Evolutionary conservation across 2,797 vertebrate genomes (phyloP).

Genomic region (Sebastes iracundus): DNA sequence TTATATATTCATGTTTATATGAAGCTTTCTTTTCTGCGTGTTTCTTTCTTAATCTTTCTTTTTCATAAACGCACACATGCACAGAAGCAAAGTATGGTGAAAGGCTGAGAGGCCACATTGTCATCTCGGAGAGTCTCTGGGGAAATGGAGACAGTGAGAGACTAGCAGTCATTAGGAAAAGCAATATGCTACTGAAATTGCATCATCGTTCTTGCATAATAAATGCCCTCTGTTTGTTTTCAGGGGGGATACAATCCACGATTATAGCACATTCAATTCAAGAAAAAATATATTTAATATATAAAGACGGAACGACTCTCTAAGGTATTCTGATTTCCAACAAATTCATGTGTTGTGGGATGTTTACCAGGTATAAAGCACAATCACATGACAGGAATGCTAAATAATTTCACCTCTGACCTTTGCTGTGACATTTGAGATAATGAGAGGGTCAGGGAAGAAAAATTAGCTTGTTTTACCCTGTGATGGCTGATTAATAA

Average conservation of each 20-base stretch:
- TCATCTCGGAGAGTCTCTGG: conserved; percentile 38
- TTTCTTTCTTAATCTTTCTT: conserved; percentile 8
- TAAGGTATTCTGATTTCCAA: conserved; percentile 6
- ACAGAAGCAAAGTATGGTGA: not conserved
- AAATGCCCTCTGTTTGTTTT: conserved; percentile 66
- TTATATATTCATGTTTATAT: not conserved
- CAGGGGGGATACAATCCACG: conserved; percentile 34
- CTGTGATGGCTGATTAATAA: not conserved
- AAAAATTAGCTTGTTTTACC: not conserved
- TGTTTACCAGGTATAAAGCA: conserved; percentile 8
- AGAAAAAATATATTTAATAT: not conserved
- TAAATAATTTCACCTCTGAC: conserved; percentile 28
- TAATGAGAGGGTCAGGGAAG: not conserved
- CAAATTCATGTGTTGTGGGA: conserved; percentile 1
- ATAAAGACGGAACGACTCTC: not conserved
- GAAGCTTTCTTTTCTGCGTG: not conserved
- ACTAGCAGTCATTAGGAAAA: conserved; percentile 72
- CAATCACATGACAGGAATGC: not conserved
- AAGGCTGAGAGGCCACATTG: conserved; percentile 30
- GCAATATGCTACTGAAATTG: conserved; percentile 74
- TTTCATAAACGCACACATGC: conserved; percentile 2
- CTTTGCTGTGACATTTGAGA: conserved; percentile 18
- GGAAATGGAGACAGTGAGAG: conserved; percentile 50
- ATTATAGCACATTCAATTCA: conserved; percentile 27
- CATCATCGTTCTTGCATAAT: conserved; percentile 75